Conservation (phyloP, 2,797 vertebrate species). For the Myotis findleyi region DNA sequence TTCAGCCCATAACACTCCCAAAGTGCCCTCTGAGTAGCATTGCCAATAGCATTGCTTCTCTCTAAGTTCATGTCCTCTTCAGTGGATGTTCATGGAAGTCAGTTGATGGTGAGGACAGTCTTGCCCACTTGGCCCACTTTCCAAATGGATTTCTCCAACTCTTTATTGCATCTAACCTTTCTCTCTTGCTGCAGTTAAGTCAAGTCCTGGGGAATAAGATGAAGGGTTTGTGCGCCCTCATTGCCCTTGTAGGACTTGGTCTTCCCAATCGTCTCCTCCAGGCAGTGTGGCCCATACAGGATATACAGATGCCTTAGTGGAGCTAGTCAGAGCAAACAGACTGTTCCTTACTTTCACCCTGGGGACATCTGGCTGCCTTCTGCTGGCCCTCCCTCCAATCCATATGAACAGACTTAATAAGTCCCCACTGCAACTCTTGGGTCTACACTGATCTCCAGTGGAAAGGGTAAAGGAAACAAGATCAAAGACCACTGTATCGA, state of each 20-base stretch:
- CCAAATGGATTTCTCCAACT: neutral
- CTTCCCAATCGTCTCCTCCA: neutral
- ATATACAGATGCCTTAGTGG: fast-evolving
- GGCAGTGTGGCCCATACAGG: too few species aligned
- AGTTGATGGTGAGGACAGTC: neutral
- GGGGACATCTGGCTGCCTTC: neutral
- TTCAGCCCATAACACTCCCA: neutral
- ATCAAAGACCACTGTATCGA: neutral
- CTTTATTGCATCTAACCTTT: neutral
- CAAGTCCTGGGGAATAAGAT: neutral
- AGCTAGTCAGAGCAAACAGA: neutral
- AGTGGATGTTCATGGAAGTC: neutral
- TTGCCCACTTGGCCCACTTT: neutral
- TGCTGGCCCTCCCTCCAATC: neutral
- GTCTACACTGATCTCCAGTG: neutral
- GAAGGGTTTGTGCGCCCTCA: fast-evolving
- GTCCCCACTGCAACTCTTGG: too few species aligned
- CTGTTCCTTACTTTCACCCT: neutral
- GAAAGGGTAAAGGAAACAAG: neutral
- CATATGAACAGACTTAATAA: fast-evolving
- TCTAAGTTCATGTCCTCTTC: neutral
- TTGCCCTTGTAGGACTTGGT: neutral
- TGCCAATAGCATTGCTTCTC: neutral
- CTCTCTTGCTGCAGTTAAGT: neutral
- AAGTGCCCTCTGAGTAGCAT: neutral